Evolutionary conservation across 2,113 vertebrate genomes (phyloP).

Genomic region (Protobothrops flavoviridis): DNA sequence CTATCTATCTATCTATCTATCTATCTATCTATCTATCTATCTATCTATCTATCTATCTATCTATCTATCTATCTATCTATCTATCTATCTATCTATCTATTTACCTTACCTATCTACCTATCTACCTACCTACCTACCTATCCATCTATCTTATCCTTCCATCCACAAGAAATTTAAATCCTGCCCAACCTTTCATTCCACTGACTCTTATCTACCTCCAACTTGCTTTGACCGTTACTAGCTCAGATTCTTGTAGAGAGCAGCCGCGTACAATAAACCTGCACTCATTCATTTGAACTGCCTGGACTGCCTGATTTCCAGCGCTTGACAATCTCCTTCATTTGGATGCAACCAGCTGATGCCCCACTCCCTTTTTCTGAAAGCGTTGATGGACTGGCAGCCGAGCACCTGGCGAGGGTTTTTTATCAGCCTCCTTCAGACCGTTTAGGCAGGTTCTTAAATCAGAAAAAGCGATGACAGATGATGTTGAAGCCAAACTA

Average conservation of each 20-base stretch:
- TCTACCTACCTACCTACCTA: too few relatives aligned
- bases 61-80: too few relatives aligned
- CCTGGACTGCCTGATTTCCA: neutral
- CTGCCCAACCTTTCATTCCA: neutral
- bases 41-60: too few relatives aligned
- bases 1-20: too few relatives aligned
- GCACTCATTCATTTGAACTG: neutral
- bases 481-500: neutral
- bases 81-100: too few relatives aligned
- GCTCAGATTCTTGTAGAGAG: neutral
- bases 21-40: too few relatives aligned
- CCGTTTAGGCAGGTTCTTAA: neutral
- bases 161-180: neutral
- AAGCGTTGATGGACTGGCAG: neutral
- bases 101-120: too few relatives aligned
- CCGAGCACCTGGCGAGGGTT: neutral
- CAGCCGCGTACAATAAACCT: neutral
- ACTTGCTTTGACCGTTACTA: neutral
- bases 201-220: neutral
- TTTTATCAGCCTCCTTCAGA: neutral
- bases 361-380: neutral
- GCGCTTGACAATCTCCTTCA: neutral
- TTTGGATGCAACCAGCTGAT: neutral
- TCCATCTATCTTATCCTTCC: neutral
- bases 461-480: neutral